Conservation (phyloP, 2,797 vertebrate genomes). For the Paedocypris micromegethes region DNA sequence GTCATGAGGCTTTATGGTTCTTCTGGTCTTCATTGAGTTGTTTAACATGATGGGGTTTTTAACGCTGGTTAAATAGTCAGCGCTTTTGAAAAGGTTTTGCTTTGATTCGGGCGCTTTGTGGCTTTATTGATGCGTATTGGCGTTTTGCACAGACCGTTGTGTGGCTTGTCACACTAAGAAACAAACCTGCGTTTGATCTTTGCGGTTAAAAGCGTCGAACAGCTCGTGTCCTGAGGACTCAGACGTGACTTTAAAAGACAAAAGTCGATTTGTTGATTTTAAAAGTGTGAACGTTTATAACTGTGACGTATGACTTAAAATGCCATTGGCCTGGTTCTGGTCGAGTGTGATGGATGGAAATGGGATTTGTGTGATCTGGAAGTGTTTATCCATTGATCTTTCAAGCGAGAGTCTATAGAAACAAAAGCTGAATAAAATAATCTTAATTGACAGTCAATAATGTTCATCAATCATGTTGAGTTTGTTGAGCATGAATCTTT, state of each 20-base stretch:
- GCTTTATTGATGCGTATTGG: background rate
- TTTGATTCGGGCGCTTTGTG: background rate
- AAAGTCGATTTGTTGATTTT: background rate
- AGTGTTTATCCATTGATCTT: background rate
- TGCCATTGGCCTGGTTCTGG: background rate
- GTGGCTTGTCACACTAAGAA: background rate
- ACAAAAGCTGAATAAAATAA: too few species aligned
- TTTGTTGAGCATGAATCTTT: too few species aligned
- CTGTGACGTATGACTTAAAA: background rate
- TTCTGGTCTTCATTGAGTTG: background rate
- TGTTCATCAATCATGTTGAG: too few species aligned
- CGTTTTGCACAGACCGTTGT: background rate
- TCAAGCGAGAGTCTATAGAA: too few species aligned
- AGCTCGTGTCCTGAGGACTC: background rate
- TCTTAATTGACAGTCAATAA: too few species aligned
- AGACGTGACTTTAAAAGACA: background rate
- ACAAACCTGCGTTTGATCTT: background rate
- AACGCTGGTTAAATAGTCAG: too few species aligned
- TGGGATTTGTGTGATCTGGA: slow-evolving; percentile 4
- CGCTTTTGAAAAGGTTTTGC: background rate
- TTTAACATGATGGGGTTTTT: background rate
- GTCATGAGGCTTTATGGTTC: background rate
- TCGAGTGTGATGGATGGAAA: background rate
- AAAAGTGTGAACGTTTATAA: background rate
- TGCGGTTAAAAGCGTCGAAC: background rate